Evolutionary conservation across 1,140 invertebrate genomes (phyloP).

Genomic region (Neuroterus valhalla): DNA sequence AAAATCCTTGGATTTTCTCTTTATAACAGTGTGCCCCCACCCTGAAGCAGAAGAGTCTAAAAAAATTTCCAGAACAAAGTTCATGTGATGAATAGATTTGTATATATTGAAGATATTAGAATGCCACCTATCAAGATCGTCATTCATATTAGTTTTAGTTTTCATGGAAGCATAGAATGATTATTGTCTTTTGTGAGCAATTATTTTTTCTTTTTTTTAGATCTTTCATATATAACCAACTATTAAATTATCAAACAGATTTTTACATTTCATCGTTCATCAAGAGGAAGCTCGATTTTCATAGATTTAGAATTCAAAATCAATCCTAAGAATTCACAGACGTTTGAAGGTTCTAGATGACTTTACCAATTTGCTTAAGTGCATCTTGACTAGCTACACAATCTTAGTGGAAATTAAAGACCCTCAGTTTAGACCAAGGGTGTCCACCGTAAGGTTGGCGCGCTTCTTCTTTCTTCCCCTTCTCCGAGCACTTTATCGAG

Average conservation of each 20-base stretch:
- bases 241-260: slow-evolving; percentile 3
- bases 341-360: background rate
- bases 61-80: slow-evolving; percentile 33
- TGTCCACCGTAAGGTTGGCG: too few species aligned
- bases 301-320: background rate
- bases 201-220: slow-evolving; percentile 34
- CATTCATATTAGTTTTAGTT: background rate
- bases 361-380: slow-evolving; percentile 20
- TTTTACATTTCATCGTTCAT: background rate
- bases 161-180: slow-evolving; percentile 31
- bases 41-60: slow-evolving; percentile 33
- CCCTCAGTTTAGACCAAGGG: slow-evolving; percentile 43
- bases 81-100: background rate
- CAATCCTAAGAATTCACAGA: background rate
- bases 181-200: background rate
- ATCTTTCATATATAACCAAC: slow-evolving; percentile 27
- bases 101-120: background rate
- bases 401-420: slow-evolving; percentile 54
- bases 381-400: slow-evolving; percentile 45
- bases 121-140: slow-evolving; percentile 32
- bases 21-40: slow-evolving; percentile 20
- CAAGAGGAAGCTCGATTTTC: background rate
- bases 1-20: background rate
- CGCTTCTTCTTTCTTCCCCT: too few species aligned
- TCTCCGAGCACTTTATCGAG: too few species aligned